phyloP scores from a whole-genome alignment of 2,888 invertebrate species.

The Drosophila mimica region DNA sequence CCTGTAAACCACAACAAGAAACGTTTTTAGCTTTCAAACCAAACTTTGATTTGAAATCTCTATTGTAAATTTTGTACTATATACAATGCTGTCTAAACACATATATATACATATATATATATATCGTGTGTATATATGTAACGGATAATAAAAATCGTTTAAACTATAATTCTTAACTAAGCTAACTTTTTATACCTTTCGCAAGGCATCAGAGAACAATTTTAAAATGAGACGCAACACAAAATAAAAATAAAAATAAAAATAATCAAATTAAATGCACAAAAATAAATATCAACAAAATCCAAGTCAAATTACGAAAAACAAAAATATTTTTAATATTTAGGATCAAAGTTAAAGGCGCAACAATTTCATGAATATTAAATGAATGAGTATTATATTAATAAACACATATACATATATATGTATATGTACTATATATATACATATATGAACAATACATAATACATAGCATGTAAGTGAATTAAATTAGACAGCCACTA shows the following conservation, averaged over 20 bases:
- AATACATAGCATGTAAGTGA: constrained; percentile 56
- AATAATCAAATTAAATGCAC: constrained; percentile 42
- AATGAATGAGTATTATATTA: constrained; percentile 47
- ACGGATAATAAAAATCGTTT: constrained; percentile 39
- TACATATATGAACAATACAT: constrained; percentile 25
- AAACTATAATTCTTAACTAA: constrained; percentile 67
- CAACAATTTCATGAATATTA: constrained; percentile 40
- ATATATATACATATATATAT: neutral
- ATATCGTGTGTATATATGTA: constrained; percentile 18
- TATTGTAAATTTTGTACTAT: constrained; percentile 80
- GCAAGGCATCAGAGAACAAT: constrained; percentile 59
- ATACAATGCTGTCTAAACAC: constrained; percentile 65
- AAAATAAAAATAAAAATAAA: constrained; percentile 12
- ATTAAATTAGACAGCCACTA: constrained; percentile 15
- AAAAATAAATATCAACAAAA: constrained; percentile 51
- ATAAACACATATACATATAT: constrained; percentile 32
- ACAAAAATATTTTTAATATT: constrained; percentile 69
- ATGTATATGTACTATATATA: constrained; percentile 35
- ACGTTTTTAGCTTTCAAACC: constrained; percentile 3
- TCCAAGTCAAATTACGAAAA: constrained; percentile 69
- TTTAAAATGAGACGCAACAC: constrained; percentile 42
- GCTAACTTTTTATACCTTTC: constrained; percentile 75
- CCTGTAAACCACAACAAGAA: neutral
- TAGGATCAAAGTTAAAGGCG: constrained; percentile 31
- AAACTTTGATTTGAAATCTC: constrained; percentile 26